Base-by-base conservation (phyloP, 1,140 invertebrate genomes). In the Brevipalpus yothersi region DNA sequence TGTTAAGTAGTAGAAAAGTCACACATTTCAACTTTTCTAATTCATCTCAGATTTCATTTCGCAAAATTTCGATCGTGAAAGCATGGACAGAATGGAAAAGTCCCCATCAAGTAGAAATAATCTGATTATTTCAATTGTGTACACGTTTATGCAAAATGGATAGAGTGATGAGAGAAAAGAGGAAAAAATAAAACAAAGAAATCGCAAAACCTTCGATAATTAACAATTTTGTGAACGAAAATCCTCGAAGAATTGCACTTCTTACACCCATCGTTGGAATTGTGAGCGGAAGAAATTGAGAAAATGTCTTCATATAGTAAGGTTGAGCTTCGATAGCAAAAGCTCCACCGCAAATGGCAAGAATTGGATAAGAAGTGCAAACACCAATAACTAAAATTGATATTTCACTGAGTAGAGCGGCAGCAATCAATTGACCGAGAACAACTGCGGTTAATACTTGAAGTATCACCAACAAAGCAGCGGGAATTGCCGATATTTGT, bases 271-370 rank as follows among this genome's bases (percentile, higher is more conserved):
- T 86, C 17, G 87, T 90, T 8, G 88, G 86, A 67, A 90, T 77
- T 0, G 90, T 95, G 47, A 92, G 73, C 0, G 91, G 91, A 47
- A 93, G 75, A 64, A 82, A 79, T 53, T 83, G 79, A 2, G 86
- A 83, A 40, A 94, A 77, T 67, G 84, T 83, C 62, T 81, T 77
- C 5, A 94, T 72, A 54, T 83, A 76, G 53, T 77, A 77, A 2
- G 89, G 89, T 84, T 94, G 93, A 41, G 88, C 80, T 76, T 92
- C 84, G n/a, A 87, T 62, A 0, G 88, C 87, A 87, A 87, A 93
- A n/a, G 92, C 74, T 13, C 84, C 78, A 63, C 86, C 86, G 85
- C 69, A 39, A 2, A 91, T 3, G 8, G 39, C 11, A 19, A 21
- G 13, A 39, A 55, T 31, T 8, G 39, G 39, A 10, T 9, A 15